A percentile compares a stretch with the other conserved stretches of the same genome.
Evolutionary conservation across 2,113 vertebrate genomes (phyloP).

Genomic region (Heterotis niloticus): DNA sequence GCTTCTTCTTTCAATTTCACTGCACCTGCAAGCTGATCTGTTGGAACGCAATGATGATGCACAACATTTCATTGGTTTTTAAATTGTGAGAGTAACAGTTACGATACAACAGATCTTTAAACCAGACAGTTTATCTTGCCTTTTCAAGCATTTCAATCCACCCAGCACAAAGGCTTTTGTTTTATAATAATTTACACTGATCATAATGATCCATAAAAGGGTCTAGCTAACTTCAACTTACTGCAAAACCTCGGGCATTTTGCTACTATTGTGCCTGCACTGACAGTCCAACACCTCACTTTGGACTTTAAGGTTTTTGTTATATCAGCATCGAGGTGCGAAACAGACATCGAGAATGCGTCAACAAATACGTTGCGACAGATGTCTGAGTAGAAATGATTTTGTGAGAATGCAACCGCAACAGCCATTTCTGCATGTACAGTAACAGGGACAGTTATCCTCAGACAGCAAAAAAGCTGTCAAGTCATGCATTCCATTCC

Average conservation of each 20-base stretch:
- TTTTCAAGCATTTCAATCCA: background rate
- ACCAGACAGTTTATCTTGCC: background rate
- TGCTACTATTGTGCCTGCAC: background rate
- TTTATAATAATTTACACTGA: background rate
- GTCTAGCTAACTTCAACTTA: background rate
- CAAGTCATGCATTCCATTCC: background rate
- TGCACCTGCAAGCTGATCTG: no score
- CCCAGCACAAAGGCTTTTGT: background rate
- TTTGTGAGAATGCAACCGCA: background rate
- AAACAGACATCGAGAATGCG: background rate
- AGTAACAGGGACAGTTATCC: background rate
- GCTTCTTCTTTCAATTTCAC: no score
- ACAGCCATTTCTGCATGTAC: background rate
- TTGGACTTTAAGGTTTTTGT: background rate
- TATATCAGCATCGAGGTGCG: background rate
- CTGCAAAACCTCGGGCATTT: background rate
- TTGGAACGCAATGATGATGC: no score
- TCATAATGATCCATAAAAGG: background rate
- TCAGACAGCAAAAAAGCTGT: no score
- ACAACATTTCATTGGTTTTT: no score
- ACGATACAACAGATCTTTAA: no score
- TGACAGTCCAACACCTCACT: background rate
- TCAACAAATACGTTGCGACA: background rate
- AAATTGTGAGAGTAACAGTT: no score
- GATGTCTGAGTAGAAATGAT: background rate